Percentiles rank a stretch among this genome's conserved stretches.
Evolutionary conservation across 1,140 invertebrate species (phyloP).

Genomic region (Dufourea novaeangliae): DNA sequence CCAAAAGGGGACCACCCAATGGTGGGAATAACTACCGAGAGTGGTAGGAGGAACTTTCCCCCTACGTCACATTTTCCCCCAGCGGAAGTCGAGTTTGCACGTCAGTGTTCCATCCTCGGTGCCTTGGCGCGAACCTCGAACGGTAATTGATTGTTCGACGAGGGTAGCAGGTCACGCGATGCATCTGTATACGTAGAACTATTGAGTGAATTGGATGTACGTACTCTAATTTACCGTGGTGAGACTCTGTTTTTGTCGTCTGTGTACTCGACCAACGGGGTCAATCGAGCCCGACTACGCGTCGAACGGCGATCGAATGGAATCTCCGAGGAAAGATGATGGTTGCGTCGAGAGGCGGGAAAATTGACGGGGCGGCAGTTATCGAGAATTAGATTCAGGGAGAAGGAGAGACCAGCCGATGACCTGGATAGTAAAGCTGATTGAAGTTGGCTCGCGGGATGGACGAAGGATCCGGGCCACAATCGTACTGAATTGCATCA

Average conservation of each 20-base stretch:
- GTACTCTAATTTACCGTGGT: conserved; percentile 41
- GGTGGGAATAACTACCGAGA: too few species aligned
- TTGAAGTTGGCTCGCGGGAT: background rate
- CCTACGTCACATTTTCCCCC: too few species aligned
- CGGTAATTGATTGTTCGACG: conserved; percentile 37
- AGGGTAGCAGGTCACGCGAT: conserved; percentile 38
- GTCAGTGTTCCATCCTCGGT: background rate
- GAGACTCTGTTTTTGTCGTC: background rate
- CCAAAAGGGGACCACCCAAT: too few species aligned
- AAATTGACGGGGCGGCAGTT: conserved; percentile 26
- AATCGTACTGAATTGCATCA: too few species aligned
- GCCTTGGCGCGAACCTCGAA: background rate
- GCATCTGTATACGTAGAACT: conserved; percentile 13
- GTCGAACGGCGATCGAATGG: background rate
- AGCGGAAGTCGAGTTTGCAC: too few species aligned
- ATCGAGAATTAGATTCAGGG: background rate
- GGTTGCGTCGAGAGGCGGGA: background rate
- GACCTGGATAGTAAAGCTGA: background rate
- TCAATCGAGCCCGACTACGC: background rate
- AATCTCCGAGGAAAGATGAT: background rate
- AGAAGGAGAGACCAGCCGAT: background rate
- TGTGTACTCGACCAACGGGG: background rate
- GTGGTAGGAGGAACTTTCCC: too few species aligned
- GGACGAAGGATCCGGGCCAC: too few species aligned
- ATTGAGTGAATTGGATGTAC: conserved; percentile 23